Evolutionary conservation across 2,888 invertebrate genomes (phyloP).

Genomic region (Minunthozetes semirufus): DNA sequence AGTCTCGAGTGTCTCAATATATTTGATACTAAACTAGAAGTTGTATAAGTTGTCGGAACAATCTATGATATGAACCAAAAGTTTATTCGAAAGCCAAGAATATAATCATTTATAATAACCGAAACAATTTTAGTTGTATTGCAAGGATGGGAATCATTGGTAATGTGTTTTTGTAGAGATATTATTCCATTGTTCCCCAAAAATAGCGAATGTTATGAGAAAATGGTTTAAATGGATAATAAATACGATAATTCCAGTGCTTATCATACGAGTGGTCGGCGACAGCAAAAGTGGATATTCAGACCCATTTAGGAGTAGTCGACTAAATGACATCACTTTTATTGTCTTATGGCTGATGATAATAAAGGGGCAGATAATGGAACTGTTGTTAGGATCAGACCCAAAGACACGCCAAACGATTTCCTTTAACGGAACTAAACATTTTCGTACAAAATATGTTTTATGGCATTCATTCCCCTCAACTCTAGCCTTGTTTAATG

Average conservation of each 20-base stretch:
- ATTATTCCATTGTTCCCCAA: no score
- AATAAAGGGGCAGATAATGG: neutral
- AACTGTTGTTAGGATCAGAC: neutral
- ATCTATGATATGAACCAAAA: neutral
- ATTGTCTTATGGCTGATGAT: neutral
- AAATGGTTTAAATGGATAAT: no score
- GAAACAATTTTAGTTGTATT: no score
- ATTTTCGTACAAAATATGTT: neutral
- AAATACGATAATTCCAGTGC: neutral
- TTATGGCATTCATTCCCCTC: neutral
- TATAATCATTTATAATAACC: neutral
- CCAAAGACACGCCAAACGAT: slow-evolving; percentile 2
- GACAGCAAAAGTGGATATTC: neutral
- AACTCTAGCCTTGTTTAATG: neutral
- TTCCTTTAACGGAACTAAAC: neutral
- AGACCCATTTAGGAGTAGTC: neutral
- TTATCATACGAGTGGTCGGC: neutral
- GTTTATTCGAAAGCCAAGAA: neutral
- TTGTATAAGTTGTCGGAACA: neutral
- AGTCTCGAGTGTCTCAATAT: neutral
- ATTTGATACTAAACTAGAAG: neutral
- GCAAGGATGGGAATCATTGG: no score
- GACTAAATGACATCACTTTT: neutral
- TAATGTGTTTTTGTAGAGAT: no score
- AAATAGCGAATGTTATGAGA: no score